Percentiles rank a stretch among this genome's conserved stretches.
These are phyloP conservation scores for Muricea muricata DNA, from an alignment of 92 coral and sea anemone species.

Conservation along the genomic window DNA sequence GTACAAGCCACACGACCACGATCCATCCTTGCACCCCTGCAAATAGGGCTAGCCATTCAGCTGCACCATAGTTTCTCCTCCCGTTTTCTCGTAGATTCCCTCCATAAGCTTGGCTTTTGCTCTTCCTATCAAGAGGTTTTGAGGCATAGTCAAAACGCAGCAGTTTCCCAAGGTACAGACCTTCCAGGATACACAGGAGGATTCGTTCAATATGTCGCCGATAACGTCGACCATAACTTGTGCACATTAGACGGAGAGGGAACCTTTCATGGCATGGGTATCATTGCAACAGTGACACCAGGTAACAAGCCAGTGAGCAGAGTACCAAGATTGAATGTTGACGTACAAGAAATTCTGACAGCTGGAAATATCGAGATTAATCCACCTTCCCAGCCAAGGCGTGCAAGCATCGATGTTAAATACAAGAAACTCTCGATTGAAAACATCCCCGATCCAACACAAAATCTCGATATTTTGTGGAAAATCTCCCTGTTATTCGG, in stretches of 20 bases:
- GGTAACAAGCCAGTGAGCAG: slow-evolving; percentile 26
- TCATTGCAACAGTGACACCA: slow-evolving; percentile 61
- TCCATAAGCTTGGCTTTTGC: slow-evolving; percentile 58
- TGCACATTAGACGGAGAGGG: slow-evolving; percentile 53
- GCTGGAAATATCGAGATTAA: slow-evolving; percentile 40
- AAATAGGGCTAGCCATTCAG: slow-evolving; percentile 66
- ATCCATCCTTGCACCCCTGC: slow-evolving; percentile 55
- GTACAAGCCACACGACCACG: slow-evolving; percentile 64
- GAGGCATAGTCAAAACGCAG: too few relatives aligned
- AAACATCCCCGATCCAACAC: slow-evolving; percentile 38
- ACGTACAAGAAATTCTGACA: slow-evolving; percentile 15
- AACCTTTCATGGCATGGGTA: slow-evolving; percentile 69
- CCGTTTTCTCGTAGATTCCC: slow-evolving; percentile 56
- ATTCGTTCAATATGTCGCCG: slow-evolving; percentile 66
- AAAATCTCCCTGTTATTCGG: slow-evolving; percentile 46
- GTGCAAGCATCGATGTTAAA: slow-evolving; percentile 45
- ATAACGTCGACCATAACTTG: slow-evolving; percentile 65
- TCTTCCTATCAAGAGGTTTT: too few relatives aligned
- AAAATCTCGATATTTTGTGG: slow-evolving; percentile 28
- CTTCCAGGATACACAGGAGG: slow-evolving; percentile 48
- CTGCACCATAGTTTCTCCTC: slow-evolving; percentile 67
- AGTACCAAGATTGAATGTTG: slow-evolving; percentile 46
- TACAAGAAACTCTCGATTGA: slow-evolving; percentile 12
- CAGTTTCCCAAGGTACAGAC: slow-evolving; percentile 55
- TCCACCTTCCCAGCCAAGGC: slow-evolving; percentile 53